These are phyloP conservation scores for Siniperca undulata DNA, from an alignment of 2,797 vertebrate species.

Conservation along the genomic window DNA sequence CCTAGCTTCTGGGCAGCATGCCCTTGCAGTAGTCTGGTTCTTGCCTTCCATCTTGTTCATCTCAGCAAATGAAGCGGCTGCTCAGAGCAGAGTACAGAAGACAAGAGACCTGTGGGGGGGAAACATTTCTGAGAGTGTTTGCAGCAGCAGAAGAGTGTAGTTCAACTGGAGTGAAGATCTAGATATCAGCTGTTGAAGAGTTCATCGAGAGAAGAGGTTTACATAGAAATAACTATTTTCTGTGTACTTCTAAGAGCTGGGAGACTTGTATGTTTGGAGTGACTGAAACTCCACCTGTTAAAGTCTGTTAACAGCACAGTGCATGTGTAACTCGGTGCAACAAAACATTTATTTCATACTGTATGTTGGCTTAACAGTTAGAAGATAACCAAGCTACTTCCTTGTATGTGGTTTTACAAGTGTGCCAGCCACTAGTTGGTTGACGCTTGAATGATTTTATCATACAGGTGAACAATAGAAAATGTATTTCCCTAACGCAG, in stretches of 20 bases:
- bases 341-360: neutral
- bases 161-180: slow-evolving; percentile 52
- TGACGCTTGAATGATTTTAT: neutral
- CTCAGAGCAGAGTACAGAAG: slow-evolving; percentile 58
- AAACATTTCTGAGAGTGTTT: slow-evolving; percentile 28
- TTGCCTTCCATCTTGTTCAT: slow-evolving; percentile 64
- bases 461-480: neutral
- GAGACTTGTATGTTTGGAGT: neutral
- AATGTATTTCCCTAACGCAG: neutral
- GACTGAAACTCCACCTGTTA: neutral
- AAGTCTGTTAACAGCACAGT: neutral
- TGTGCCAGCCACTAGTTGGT: neutral
- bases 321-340: neutral
- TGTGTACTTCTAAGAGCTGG: neutral
- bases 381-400: neutral
- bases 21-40: slow-evolving; percentile 54
- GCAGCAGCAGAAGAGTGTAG: slow-evolving; percentile 8
- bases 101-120: slow-evolving; percentile 46
- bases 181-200: slow-evolving; percentile 51
- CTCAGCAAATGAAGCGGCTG: slow-evolving; percentile 44
- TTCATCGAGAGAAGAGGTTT: slow-evolving; percentile 23
- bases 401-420: too few relatives aligned
- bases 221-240: neutral
- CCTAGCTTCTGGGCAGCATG: slow-evolving; percentile 64
- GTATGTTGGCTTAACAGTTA: neutral